These are phyloP conservation scores for Oryzias curvinotus DNA, from an alignment of 2,113 vertebrate genomes.

Conservation along the genomic window DNA sequence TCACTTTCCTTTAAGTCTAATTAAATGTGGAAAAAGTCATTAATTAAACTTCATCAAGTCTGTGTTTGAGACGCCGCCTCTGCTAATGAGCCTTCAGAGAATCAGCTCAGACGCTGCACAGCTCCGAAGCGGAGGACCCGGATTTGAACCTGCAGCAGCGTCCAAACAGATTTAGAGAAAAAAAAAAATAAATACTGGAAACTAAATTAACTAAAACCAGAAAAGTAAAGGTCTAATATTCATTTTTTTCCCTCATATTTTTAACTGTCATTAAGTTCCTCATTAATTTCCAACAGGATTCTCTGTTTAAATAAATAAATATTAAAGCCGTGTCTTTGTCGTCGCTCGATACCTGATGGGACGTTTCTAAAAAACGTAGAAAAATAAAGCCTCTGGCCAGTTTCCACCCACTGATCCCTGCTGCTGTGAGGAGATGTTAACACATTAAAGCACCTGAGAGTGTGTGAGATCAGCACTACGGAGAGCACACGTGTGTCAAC, in stretches of 20 bases:
- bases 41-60: conserved; percentile 3
- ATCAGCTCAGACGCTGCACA: background rate
- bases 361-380: conserved; percentile 65
- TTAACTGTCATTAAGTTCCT: no score
- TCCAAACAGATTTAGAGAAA: no score
- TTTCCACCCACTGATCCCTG: conserved; percentile 61
- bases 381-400: conserved; percentile 51
- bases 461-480: no score
- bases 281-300: no score
- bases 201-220: no score
- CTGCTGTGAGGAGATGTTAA: conserved; percentile 48
- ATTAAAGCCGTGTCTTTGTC: background rate
- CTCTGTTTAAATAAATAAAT: no score
- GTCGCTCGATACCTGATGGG: conserved; percentile 28
- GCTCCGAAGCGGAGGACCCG: background rate
- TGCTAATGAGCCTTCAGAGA: conserved; percentile 6
- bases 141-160: no score
- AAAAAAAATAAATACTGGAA: no score
- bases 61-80: background rate
- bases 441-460: conserved; percentile 25
- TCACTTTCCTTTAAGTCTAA: no score
- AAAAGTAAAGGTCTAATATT: no score
- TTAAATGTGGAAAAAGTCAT: background rate
- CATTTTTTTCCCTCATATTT: no score
- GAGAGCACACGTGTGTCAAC: no score